Evolutionary conservation across 1,140 invertebrate species (phyloP).

Genomic region (Yoshiicerus persimilis): DNA sequence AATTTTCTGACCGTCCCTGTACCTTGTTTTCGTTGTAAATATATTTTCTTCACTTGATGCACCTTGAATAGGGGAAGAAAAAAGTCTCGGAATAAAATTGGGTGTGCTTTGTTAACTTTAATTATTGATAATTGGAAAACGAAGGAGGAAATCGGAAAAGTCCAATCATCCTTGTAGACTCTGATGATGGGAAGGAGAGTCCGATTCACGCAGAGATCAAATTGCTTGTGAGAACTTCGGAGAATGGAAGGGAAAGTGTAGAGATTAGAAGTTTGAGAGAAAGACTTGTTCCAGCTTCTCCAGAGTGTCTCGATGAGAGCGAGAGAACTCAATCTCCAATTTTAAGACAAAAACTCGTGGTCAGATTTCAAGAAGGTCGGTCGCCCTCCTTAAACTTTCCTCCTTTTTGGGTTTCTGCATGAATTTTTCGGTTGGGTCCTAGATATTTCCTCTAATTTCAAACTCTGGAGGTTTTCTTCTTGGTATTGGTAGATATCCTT

Average conservation of each 20-base stretch:
- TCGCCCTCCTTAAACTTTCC: background rate
- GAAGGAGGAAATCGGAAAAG: constrained; percentile 32
- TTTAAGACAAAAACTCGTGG: constrained; percentile 46
- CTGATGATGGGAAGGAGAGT: constrained; percentile 38
- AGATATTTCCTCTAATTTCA: background rate
- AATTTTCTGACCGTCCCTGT: too few species aligned
- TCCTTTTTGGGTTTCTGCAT: background rate
- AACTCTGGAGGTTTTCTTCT: background rate
- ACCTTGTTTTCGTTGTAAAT: too few species aligned
- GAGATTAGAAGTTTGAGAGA: constrained; percentile 59
- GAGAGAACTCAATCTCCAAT: constrained; percentile 42
- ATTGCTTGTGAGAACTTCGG: constrained; percentile 58
- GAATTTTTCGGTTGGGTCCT: background rate
- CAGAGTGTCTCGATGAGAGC: constrained; percentile 24
- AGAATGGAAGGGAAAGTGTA: constrained; percentile 58
- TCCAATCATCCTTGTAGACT: constrained; percentile 33
- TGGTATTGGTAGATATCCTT: background rate
- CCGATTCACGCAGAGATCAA: constrained; percentile 58
- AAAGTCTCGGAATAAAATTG: background rate
- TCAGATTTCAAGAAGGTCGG: constrained; percentile 45
- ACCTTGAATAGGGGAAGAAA: background rate
- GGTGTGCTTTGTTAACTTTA: background rate
- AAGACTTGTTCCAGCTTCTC: constrained; percentile 53
- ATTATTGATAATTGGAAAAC: background rate
- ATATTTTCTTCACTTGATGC: background rate